phyloP scores from a whole-genome alignment of 2,113 vertebrate genomes.

The Sinocyclocheilus rhinocerous region DNA sequence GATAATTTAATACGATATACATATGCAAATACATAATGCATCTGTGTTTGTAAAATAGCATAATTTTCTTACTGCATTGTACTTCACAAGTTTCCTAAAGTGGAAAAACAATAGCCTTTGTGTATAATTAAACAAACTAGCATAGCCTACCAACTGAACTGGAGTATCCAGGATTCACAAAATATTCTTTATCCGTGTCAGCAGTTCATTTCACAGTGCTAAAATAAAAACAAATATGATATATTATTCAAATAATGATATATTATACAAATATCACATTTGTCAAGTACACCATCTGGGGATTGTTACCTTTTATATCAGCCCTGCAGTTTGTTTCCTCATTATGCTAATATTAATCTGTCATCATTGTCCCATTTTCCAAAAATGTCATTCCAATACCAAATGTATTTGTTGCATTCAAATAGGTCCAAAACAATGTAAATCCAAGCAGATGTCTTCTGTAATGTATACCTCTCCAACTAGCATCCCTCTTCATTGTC shows the following conservation, averaged over 20 bases:
- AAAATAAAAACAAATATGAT: background rate
- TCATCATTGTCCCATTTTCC: slow-evolving; percentile 1
- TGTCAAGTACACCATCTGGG: background rate
- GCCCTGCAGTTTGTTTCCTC: background rate
- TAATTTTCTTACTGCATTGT: background rate
- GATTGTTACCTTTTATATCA: slow-evolving; percentile 36
- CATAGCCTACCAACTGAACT: slow-evolving; percentile 23
- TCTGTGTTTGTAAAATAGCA: background rate
- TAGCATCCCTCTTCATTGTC: slow-evolving; percentile 44
- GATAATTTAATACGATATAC: background rate
- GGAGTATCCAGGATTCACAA: slow-evolving; percentile 23
- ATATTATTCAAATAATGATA: background rate
- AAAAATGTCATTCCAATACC: background rate
- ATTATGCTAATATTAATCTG: slow-evolving; percentile 19
- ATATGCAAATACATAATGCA: background rate
- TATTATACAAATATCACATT: background rate
- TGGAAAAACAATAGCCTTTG: background rate
- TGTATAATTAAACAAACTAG: too few relatives aligned
- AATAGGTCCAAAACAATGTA: slow-evolving; percentile 6
- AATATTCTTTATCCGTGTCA: background rate
- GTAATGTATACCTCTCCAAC: slow-evolving; percentile 43
- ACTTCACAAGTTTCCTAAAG: background rate
- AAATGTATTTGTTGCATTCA: background rate
- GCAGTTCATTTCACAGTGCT: slow-evolving; percentile 26
- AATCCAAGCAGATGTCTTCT: slow-evolving; percentile 27